Evolutionary conservation across 2,888 invertebrate genomes (phyloP).

Genomic region (Priocnemis perturbator): DNA sequence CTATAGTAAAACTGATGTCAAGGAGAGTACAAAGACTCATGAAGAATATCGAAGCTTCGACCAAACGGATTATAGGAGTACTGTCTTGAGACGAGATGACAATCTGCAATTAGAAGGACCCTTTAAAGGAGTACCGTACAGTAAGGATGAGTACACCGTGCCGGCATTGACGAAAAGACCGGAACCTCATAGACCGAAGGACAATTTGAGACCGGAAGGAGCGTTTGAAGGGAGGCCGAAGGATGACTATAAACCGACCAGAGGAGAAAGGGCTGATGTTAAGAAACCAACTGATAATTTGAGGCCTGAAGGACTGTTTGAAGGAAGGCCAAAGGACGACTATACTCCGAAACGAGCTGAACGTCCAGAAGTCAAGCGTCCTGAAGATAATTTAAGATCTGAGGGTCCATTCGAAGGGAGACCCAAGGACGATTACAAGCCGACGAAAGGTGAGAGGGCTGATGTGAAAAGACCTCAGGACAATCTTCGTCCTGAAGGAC

Average conservation of each 20-base stretch:
- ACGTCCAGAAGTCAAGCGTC: constrained; percentile 77
- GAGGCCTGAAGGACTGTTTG: constrained; percentile 71
- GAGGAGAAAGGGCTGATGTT: constrained; percentile 77
- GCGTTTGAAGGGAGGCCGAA: constrained; percentile 73
- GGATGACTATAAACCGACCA: constrained; percentile 66
- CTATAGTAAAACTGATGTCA: constrained; percentile 67
- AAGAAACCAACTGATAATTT: constrained; percentile 77
- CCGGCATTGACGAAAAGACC: constrained; percentile 70
- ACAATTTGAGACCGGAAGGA: constrained; percentile 74
- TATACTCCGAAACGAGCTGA: constrained; percentile 76
- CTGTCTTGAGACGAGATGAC: constrained; percentile 69
- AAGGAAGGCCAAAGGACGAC: constrained; percentile 75
- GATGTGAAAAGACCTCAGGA: constrained; percentile 76
- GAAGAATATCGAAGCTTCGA: constrained; percentile 82
- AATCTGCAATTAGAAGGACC: constrained; percentile 80
- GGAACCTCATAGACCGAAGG: constrained; percentile 61
- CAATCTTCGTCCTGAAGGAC: constrained; percentile 75
- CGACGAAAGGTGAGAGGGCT: constrained; percentile 77
- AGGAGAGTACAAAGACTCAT: constrained; percentile 84
- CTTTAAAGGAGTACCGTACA: constrained; percentile 71
- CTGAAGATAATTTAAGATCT: constrained; percentile 68
- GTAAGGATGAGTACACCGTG: constrained; percentile 74
- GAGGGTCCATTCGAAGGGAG: constrained; percentile 72
- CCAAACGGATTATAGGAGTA: constrained; percentile 76
- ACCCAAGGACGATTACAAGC: constrained; percentile 56